A percentile compares a stretch with the other conserved stretches of the same genome.
These are phyloP conservation scores for Gallirallus australis DNA, from an alignment of 2,797 vertebrate species.

Conservation along the genomic window DNA sequence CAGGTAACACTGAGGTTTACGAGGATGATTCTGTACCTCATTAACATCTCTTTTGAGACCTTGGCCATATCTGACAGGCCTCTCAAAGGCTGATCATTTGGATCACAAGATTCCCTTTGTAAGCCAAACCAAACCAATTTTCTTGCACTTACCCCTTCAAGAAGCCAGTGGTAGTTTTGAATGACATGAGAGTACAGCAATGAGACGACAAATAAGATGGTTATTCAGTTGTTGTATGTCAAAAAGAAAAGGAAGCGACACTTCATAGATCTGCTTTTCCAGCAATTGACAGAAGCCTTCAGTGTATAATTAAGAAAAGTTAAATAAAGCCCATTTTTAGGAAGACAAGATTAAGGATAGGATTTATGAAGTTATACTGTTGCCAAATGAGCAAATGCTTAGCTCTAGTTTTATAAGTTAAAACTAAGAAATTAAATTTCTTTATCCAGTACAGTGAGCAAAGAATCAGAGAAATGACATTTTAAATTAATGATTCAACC, in stretches of 20 bases:
- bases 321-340: constrained; percentile 32
- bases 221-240: background rate
- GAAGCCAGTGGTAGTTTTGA: background rate
- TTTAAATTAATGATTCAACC: constrained; percentile 20
- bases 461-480: constrained; percentile 24
- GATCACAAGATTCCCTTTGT: background rate
- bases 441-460: constrained; percentile 36
- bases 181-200: background rate
- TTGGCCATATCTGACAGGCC: background rate
- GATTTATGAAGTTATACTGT: constrained; percentile 5
- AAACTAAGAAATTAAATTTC: constrained; percentile 21
- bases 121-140: background rate
- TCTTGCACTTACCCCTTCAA: background rate
- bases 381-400: constrained; percentile 45
- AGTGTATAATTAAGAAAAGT: constrained; percentile 35
- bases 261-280: background rate
- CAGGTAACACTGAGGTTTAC: background rate
- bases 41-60: background rate
- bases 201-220: background rate
- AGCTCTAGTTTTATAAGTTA: constrained; percentile 7
- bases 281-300: background rate
- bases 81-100: background rate
- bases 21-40: background rate
- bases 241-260: background rate
- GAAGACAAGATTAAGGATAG: constrained; percentile 24